Percentiles rank a stretch among this genome's conserved stretches.
Evolutionary conservation across 2,888 invertebrate genomes (phyloP).

Genomic region (Agrenia bidenticulata): DNA sequence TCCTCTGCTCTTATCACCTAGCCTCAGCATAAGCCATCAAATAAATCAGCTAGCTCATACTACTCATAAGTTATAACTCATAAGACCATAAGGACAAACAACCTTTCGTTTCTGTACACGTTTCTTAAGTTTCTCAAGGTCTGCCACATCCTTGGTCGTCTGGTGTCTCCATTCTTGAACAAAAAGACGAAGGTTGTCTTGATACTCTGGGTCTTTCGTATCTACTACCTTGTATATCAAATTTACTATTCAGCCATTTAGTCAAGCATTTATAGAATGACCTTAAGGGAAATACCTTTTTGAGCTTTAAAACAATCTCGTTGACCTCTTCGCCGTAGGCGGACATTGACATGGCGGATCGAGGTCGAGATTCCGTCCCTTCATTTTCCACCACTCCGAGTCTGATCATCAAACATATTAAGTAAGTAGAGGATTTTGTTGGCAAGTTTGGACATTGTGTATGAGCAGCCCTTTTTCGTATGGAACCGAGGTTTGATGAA

Average conservation of each 20-base stretch:
- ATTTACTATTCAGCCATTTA: no score
- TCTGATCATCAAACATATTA: no score
- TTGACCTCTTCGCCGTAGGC: neutral
- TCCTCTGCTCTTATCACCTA: conserved; percentile 24
- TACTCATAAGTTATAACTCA: neutral
- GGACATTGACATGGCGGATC: no score
- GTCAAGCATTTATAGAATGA: neutral
- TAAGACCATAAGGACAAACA: neutral
- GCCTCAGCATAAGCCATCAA: no score
- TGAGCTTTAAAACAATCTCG: neutral
- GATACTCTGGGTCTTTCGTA: conserved; percentile 28
- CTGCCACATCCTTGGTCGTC: conserved; percentile 23
- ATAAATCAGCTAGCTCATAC: no score
- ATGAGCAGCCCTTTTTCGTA: no score
- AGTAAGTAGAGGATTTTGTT: no score
- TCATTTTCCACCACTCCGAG: no score
- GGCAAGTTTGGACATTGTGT: no score
- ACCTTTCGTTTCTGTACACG: neutral
- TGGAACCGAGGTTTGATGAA: no score
- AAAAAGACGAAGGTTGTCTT: conserved; percentile 30
- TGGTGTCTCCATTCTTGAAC: conserved; percentile 34
- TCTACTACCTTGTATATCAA: conserved; percentile 12
- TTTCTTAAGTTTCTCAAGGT: conserved; percentile 26
- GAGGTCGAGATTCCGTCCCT: no score
- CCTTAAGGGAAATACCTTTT: neutral